Evolutionary conservation across 2,113 vertebrate species (phyloP).

Genomic region (Prunella himalayana): DNA sequence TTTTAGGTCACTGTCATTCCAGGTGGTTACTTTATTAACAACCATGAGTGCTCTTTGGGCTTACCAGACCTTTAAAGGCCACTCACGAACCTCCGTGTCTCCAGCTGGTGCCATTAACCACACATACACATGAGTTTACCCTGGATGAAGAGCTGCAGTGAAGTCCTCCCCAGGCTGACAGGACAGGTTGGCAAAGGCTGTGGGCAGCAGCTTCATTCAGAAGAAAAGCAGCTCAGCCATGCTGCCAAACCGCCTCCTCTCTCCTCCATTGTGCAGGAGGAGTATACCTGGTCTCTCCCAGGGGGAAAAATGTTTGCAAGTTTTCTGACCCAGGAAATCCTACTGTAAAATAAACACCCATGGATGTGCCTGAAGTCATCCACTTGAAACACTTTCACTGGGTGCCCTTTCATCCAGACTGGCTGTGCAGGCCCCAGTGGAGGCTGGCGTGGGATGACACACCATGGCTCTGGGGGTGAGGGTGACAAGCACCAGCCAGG

Average conservation of each 20-base stretch:
- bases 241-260: accelerated
- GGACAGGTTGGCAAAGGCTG: not conserved
- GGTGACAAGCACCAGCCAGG: accelerated
- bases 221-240: not conserved
- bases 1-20: not conserved
- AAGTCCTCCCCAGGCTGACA: not conserved
- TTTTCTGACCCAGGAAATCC: not conserved
- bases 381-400: not conserved
- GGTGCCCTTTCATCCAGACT: not conserved
- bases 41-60: accelerated
- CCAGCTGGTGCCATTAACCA: not conserved
- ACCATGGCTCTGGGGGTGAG: accelerated
- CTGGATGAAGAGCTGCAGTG: not conserved
- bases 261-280: not conserved
- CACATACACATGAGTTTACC: accelerated
- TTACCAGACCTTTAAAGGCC: not conserved
- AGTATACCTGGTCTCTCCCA: not conserved
- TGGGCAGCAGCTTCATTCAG: accelerated
- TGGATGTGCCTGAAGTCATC: not conserved
- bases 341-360: not conserved
- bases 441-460: accelerated
- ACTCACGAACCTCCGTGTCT: accelerated
- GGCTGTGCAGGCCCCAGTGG: accelerated
- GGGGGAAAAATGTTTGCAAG: not conserved
- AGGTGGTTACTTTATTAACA: not conserved